These are phyloP conservation scores for Latrodectus hesperus DNA, from an alignment of 2,888 invertebrate genomes.

Conservation along the genomic window DNA sequence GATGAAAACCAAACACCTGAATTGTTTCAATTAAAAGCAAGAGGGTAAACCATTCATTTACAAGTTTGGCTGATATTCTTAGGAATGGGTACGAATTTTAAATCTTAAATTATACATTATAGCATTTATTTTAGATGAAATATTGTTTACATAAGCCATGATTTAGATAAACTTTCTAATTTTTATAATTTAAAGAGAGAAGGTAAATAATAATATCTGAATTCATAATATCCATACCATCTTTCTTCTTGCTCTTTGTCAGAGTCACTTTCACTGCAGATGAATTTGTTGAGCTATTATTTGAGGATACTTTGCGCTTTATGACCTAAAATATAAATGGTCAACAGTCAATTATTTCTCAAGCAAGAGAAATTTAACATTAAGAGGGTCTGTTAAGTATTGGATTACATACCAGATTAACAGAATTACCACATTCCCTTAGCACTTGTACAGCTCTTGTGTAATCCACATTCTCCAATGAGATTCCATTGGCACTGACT, in stretches of 20 bases:
- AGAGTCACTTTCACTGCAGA: constrained; percentile 87
- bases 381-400: not conserved
- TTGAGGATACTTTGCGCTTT: constrained; percentile 83
- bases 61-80: not conserved
- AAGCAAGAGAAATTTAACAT: not conserved
- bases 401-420: constrained; percentile 80
- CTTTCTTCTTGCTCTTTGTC: constrained; percentile 94
- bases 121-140: too few species aligned
- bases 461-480: constrained; percentile 97
- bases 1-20: too few species aligned
- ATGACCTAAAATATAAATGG: constrained; percentile 79
- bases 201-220: not conserved
- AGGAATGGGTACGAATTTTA: not conserved
- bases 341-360: not conserved
- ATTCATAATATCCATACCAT: constrained; percentile 79
- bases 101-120: not conserved
- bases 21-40: not conserved
- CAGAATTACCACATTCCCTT: constrained; percentile 91
- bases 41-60: not conserved
- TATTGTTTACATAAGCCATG: not conserved
- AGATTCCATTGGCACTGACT: constrained; percentile 95
- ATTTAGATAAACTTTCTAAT: not conserved
- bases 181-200: not conserved
- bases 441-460: constrained; percentile 93
- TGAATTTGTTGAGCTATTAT: constrained; percentile 77